A percentile compares a stretch with the other conserved stretches of the same genome.
These are phyloP conservation scores for Eupsilia transversa DNA, from an alignment of 2,888 invertebrate species.

Conservation along the genomic window DNA sequence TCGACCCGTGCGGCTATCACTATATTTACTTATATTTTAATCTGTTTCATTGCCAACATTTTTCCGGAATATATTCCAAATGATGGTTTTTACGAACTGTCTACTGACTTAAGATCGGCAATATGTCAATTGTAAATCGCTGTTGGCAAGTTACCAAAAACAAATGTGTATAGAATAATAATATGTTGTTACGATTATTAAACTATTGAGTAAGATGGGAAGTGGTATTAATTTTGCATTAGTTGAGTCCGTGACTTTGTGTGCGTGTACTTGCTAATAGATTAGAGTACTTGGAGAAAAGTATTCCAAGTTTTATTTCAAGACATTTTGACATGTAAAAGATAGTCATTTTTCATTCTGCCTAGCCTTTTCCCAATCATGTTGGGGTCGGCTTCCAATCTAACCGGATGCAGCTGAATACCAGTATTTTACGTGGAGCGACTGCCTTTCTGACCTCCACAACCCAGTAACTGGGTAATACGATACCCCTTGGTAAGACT, in stretches of 20 bases:
- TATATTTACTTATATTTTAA: constrained; percentile 18
- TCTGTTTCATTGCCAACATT: constrained; percentile 43
- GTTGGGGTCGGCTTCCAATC: too few species aligned
- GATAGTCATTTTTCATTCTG: too few species aligned
- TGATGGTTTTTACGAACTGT: constrained; percentile 50
- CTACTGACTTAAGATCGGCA: constrained; percentile 27
- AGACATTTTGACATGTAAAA: not conserved
- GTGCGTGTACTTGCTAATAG: not conserved
- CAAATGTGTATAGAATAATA: constrained; percentile 17
- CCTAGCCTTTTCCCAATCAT: too few species aligned
- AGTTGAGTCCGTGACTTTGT: not conserved
- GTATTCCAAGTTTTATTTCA: not conserved
- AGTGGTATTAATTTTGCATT: constrained; percentile 1
- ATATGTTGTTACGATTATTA: constrained; percentile 18
- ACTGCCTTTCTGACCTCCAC: too few species aligned
- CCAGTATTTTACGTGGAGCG: too few species aligned
- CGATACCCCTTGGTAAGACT: too few species aligned
- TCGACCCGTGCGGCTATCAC: too few species aligned
- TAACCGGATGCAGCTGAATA: too few species aligned
- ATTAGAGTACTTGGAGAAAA: not conserved
- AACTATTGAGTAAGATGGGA: not conserved
- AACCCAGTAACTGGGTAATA: too few species aligned
- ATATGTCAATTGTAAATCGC: constrained; percentile 55
- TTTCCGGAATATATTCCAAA: constrained; percentile 27
- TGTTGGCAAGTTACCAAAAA: constrained; percentile 56